Evolutionary conservation across 2,797 vertebrate genomes (phyloP), one percentile per base, ranked within the genome.

Genomic region (Gorsachius magnificus): DNA sequence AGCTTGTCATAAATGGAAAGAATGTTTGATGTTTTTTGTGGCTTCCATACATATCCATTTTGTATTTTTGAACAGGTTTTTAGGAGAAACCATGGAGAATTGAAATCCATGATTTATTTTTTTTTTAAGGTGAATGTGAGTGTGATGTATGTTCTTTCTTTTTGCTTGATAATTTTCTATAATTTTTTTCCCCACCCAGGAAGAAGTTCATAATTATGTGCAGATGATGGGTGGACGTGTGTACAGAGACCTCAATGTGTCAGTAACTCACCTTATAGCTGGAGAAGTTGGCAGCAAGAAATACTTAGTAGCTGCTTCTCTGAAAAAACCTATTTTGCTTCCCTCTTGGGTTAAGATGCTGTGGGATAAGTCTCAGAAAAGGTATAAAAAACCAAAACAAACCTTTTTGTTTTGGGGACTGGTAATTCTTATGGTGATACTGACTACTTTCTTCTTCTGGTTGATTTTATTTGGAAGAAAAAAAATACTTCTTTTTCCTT

Each of bases 251-350:
- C 98, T 99, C 66, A 99, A 98, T 22, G 16, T 99, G 57, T 99
- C 99, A 77, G 99, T 99, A 82, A 99, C 99, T 66, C 99, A 99
- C 86, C 98, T 99, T 78, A 98, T 99, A 95, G 99, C 99, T 71
- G 99, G 99, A 94, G 99, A 99, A 97, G 99, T 99, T 86, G 99
- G 99, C 92, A 99, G 99, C 97, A 99, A 99, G 97, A 99, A 99
- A 95, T 99, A 99, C 70, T 96, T 99, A 95, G 99, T 99, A 74
- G 99, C 99, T 92, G 99, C 99, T 96, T 99, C 98, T 94, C 97
- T 99, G 33, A 98, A 99, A 89, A 99, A 99, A 97, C 99, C 99
- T 81, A 98, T 99, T 91, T 97, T 99, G 86, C 98, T 99, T 95
- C 98, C 99, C 21, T 95, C 97, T n/a, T 99, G 99, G 99, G 97